Evolutionary conservation across 1,140 invertebrate species (phyloP).

Genomic region (Globodera rostochiensis): DNA sequence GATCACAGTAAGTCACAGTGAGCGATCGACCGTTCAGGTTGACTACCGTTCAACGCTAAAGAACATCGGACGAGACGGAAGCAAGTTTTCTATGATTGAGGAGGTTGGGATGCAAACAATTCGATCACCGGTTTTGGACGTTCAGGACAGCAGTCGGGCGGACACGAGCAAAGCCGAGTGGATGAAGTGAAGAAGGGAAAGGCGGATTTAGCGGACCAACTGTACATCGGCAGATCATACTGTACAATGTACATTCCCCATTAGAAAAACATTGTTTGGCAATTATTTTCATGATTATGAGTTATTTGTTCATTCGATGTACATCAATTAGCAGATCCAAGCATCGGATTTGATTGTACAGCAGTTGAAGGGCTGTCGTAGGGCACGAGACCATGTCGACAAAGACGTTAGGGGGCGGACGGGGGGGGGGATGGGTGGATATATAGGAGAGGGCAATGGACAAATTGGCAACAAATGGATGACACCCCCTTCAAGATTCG

Average conservation of each 20-base stretch:
- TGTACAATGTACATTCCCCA: neutral
- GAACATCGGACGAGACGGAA: constrained; percentile 29
- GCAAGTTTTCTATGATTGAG: constrained; percentile 86
- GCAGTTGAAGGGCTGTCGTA: neutral
- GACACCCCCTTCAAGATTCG: neutral
- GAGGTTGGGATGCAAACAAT: constrained; percentile 71
- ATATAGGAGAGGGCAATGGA: neutral
- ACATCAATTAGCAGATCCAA: neutral
- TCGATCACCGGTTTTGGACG: constrained; percentile 6
- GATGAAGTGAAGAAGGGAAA: constrained; percentile 14
- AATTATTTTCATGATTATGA: neutral
- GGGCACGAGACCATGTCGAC: neutral
- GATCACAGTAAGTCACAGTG: neutral
- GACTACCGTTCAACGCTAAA: constrained; percentile 95
- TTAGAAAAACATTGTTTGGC: neutral
- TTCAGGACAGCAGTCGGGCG: constrained; percentile 19
- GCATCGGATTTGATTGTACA: neutral
- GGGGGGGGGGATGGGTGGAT: neutral
- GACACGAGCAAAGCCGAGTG: constrained; percentile 15
- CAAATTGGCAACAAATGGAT: neutral
- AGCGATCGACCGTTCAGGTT: constrained; percentile 76
- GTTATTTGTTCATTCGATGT: neutral
- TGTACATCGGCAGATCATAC: neutral
- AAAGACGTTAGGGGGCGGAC: no score
- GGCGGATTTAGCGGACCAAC: no score